phyloP scores from a whole-genome alignment of 2,888 invertebrate species.

The Muschampia plurimacula region DNA sequence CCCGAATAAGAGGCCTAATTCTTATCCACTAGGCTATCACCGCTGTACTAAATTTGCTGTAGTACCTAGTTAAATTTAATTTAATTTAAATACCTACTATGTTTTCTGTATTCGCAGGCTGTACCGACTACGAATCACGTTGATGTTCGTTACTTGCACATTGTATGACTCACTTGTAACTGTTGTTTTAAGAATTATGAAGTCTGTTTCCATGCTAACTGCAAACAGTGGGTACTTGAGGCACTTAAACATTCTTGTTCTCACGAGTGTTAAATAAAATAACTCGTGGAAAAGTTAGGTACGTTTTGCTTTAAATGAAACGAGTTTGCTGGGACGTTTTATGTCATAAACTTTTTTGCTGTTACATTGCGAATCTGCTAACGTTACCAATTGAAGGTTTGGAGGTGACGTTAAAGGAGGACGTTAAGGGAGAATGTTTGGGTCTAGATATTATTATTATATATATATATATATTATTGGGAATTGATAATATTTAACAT shows the following conservation, averaged over 20 bases:
- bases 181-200: slow-evolving; percentile 33
- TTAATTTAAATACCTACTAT: too few species aligned
- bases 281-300: slow-evolving; percentile 28
- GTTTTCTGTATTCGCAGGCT: too few species aligned
- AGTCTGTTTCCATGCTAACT: slow-evolving; percentile 33
- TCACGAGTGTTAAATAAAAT: slow-evolving; percentile 35
- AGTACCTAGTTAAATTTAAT: too few species aligned
- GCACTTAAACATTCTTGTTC: slow-evolving; percentile 30
- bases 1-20: too few species aligned
- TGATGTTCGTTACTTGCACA: slow-evolving; percentile 10
- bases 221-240: slow-evolving; percentile 36
- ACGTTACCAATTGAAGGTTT: neutral
- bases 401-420: neutral
- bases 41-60: too few species aligned
- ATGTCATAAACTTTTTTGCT: slow-evolving; percentile 1
- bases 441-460: too few species aligned
- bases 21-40: too few species aligned
- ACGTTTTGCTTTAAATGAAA: slow-evolving; percentile 24
- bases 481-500: too few species aligned
- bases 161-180: slow-evolving; percentile 18
- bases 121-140: neutral
- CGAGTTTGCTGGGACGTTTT: slow-evolving; percentile 19
- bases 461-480: too few species aligned
- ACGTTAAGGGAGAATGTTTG: neutral
- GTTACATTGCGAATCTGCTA: slow-evolving; percentile 3